Evolutionary conservation across 1,140 invertebrate genomes (phyloP), one percentile per base, ranked within the genome.

Genomic region (Lepidurus couesii): DNA sequence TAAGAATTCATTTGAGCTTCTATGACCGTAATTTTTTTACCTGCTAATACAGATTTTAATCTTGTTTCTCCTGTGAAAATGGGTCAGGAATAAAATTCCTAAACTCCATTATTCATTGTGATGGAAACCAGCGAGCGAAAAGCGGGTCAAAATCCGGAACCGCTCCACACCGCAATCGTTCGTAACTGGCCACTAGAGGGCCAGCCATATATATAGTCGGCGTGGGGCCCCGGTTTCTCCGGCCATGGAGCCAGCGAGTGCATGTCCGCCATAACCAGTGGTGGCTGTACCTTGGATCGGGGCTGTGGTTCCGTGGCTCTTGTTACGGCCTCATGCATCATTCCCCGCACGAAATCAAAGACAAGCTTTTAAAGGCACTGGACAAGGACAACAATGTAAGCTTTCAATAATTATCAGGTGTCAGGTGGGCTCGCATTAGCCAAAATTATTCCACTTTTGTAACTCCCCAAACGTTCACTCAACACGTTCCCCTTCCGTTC

Each of bases 351-450:
- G 87, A 89, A 84, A 87, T 89, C 84, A 89, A 89, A 86, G 87
- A 89, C 83, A 89, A 87, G 84, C 86, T 89, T 86, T 85, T 88
- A 83, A 86, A 86, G 85, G 88, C 88, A 83, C 85, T 89, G 83
- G 88, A 89, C 86, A 85, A 85, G 82, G 87, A 89, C 82, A 87
- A 89, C 85, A 89, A 89, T 89, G 88, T 89, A 89, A 88, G 88
- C 81, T 79, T 80, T 79, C 76, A 75, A 65, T 65, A 65, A 65
- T 65, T 65, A 65, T 65, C 53, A 65, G 53, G 53, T 65, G 53
- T 65, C 53, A 65, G 53, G 53, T 65, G 53, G 53, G 53, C 53
- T 65, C 53, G 53, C 21, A 65, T 65, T 65, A 65, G 53, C 53
- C 53, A 65, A 65, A 65, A 65, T 65, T 65, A 65, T 65, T 65